Base-by-base conservation (phyloP, 2,113 vertebrate genomes). In the Brachyhypopomus occidentalis region DNA sequence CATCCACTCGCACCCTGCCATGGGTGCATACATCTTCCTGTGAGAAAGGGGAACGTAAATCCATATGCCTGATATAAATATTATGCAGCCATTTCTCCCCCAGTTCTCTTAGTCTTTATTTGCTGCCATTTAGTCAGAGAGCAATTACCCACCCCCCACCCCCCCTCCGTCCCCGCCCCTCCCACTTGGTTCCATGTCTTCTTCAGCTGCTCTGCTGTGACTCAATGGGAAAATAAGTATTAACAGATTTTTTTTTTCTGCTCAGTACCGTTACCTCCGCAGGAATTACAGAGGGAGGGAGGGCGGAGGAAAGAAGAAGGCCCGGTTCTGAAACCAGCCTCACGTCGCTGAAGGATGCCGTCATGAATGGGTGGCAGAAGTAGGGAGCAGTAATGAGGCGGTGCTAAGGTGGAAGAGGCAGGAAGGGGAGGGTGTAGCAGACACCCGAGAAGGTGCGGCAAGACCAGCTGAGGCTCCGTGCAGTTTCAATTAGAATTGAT, bases 1-100 rank as follows among this genome's bases (percentile, higher is more conserved):
- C 36, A 17, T 60, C 66, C 30, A 73, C 60, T 62, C 64, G 20
- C 52, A 14, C 30, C 30, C 25, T 75, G 25, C 16, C 41, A 59
- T 9, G 14, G 77, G 69, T 48, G 70, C 75, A 22, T 66, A 16
- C 72, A 60, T 60, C 78, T 62, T 52, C 55, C 67, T 81, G 27
- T 17, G 72, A 38, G 41, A 45, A 82, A 80, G 64, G 55, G 48
- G 55, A 81, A 72, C 66, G 23, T 63, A 58, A 81, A 79, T 72
- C 75, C 58, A 67, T 75, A 79, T 75, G 56, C 63, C 22, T 48
- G 72, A 80, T 72, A 77, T 79, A 69, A 66, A 79, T 75, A 56
- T 81, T 59, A 27, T 36, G 8, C 23, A 62, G 19, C 52, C 72
- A 64, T 77, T 77, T 38, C 25, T 62, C 38, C 63, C 23, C 19